Percentiles rank a stretch among this genome's conserved stretches.
These are phyloP conservation scores for Caligus rogercresseyi DNA, from an alignment of 1,140 invertebrate species.

Conservation along the genomic window DNA sequence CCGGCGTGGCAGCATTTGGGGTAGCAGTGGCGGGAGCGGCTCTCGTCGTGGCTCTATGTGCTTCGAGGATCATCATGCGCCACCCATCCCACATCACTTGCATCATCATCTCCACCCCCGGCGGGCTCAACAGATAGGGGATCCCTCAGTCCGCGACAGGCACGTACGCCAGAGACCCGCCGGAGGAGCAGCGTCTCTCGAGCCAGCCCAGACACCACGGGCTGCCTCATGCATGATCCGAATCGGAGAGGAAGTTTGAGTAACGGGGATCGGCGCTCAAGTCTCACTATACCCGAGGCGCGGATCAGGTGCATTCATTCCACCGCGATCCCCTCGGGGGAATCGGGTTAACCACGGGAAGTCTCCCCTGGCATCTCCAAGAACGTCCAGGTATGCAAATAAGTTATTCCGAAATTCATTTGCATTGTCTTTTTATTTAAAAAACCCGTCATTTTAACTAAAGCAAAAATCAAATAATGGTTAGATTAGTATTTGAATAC, in stretches of 20 bases:
- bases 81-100: not conserved
- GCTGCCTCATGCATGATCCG: not conserved
- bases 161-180: constrained; percentile 2
- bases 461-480: too few relatives aligned
- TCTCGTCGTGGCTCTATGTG: constrained; percentile 1
- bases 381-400: constrained; percentile 11
- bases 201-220: not conserved
- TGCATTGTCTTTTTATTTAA: not conserved
- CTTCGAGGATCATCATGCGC: not conserved
- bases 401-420: not conserved
- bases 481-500: too few relatives aligned
- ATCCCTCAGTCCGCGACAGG: constrained; percentile 5
- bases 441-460: too few relatives aligned
- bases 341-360: not conserved
- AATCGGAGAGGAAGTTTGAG: not conserved
- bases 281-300: constrained; percentile 7
- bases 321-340: not conserved
- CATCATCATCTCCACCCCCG: not conserved
- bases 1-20: not conserved
- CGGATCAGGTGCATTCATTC: not conserved
- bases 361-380: constrained; percentile 15
- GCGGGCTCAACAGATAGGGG: not conserved
- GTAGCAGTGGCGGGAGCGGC: not conserved
- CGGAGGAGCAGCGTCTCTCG: not conserved
- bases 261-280: constrained; percentile 1